Conservation (phyloP, 2,113 vertebrate species). For the Microtus oregoni region DNA sequence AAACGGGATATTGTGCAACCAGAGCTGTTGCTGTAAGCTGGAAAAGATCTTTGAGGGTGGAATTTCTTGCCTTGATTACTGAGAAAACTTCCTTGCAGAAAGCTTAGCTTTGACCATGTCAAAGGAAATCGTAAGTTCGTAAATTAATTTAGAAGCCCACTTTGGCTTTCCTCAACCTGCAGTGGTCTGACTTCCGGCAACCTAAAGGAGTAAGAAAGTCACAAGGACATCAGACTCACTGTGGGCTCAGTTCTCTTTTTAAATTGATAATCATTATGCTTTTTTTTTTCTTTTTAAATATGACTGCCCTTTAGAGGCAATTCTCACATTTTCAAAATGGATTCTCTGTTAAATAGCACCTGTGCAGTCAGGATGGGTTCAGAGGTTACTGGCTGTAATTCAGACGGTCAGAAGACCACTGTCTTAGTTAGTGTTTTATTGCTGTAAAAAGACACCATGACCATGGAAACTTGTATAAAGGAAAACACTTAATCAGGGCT, state of each 20-base stretch:
- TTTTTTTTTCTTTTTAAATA: not conserved
- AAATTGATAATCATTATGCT: not conserved
- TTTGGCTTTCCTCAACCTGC: slow-evolving; percentile 14
- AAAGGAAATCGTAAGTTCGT: slow-evolving; percentile 55
- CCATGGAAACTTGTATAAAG: not conserved
- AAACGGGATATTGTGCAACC: not conserved
- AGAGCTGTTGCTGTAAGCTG: slow-evolving; percentile 30
- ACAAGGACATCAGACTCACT: slow-evolving; percentile 1
- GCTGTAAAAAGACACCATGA: not conserved
- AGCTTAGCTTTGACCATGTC: slow-evolving; percentile 55
- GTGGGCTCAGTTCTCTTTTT: not conserved
- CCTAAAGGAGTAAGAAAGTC: not conserved
- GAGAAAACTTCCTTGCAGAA: slow-evolving; percentile 37
- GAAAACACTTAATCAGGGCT: not conserved
- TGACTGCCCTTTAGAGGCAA: slow-evolving; percentile 21
- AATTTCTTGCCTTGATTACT: slow-evolving; percentile 55
- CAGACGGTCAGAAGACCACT: not conserved
- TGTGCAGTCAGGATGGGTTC: not conserved
- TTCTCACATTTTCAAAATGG: slow-evolving; percentile 37
- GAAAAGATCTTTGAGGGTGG: slow-evolving; percentile 50
- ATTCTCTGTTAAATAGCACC: not conserved
- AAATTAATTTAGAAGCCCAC: slow-evolving; percentile 59
- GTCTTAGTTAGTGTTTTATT: not conserved
- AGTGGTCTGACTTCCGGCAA: slow-evolving; percentile 48
- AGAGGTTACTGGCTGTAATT: not conserved